These are phyloP conservation scores for Phyllostomus hastatus DNA, from an alignment of 2,113 vertebrate species.

Conservation along the genomic window DNA sequence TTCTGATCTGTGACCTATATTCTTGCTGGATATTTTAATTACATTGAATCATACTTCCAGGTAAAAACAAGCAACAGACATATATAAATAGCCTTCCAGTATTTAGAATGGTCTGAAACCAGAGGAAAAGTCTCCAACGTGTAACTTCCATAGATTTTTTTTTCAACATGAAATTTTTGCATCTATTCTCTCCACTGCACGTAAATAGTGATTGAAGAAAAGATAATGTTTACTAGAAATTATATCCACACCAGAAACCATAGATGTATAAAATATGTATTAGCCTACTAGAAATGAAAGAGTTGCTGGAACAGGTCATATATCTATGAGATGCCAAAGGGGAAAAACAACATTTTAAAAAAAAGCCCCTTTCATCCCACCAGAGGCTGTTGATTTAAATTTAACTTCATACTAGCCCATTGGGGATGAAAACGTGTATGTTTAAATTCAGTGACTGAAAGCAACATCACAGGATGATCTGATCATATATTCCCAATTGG, in stretches of 20 bases:
- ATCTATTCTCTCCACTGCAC: neutral
- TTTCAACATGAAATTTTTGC: neutral
- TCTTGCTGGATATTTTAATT: neutral
- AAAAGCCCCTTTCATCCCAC: neutral
- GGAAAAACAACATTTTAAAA: neutral
- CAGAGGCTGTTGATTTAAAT: neutral
- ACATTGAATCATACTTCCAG: neutral
- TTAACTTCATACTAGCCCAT: neutral
- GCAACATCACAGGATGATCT: neutral
- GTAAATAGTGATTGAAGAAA: neutral
- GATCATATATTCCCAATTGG: too few relatives aligned
- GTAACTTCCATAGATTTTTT: neutral
- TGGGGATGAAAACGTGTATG: neutral
- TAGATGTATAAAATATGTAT: neutral
- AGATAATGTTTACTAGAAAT: neutral
- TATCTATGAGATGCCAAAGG: neutral
- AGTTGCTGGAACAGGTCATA: neutral
- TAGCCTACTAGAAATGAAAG: neutral
- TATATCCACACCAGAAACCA: neutral
- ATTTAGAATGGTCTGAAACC: neutral
- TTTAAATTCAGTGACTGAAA: neutral
- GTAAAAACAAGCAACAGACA: neutral
- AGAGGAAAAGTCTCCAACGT: neutral
- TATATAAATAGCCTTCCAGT: neutral
- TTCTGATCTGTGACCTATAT: slow-evolving; percentile 19